phyloP scores from a whole-genome alignment of 2,888 invertebrate genomes.

The Aromia moschata region DNA sequence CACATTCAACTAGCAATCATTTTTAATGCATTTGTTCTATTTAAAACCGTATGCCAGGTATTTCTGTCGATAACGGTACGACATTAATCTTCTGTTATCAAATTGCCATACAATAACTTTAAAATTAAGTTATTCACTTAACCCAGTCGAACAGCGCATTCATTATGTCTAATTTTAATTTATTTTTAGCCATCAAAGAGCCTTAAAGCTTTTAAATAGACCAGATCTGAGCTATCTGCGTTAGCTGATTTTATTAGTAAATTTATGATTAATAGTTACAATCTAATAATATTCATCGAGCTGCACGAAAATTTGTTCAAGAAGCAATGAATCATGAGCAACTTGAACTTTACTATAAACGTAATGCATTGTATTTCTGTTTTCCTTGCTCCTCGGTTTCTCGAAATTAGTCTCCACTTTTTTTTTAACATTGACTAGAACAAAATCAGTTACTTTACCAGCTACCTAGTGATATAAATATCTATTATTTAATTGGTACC shows the following conservation, averaged over 20 bases:
- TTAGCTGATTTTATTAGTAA: constrained; percentile 14
- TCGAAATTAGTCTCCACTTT: no score
- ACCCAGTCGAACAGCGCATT: constrained; percentile 5
- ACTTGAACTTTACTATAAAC: no score
- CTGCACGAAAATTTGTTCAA: background rate
- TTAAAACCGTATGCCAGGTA: background rate
- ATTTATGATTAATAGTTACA: constrained; percentile 17
- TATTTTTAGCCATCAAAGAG: constrained; percentile 16
- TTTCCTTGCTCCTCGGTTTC: no score
- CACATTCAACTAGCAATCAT: no score
- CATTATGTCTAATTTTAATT: constrained; percentile 17
- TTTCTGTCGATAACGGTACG: background rate
- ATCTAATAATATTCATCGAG: constrained; percentile 1
- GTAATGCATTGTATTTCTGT: no score
- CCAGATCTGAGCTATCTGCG: constrained; percentile 4
- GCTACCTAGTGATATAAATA: no score
- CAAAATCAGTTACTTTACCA: no score
- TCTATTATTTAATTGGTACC: no score
- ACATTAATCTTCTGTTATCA: background rate
- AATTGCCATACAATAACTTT: background rate
- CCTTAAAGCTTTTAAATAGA: constrained; percentile 15
- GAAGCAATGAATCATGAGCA: background rate
- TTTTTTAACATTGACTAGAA: no score
- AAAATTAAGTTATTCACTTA: constrained; percentile 13
- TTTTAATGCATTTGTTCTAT: no score